These are phyloP conservation scores for Palythoa grandiflora DNA, from an alignment of 92 coral and sea anemone genomes.

Conservation along the genomic window DNA sequence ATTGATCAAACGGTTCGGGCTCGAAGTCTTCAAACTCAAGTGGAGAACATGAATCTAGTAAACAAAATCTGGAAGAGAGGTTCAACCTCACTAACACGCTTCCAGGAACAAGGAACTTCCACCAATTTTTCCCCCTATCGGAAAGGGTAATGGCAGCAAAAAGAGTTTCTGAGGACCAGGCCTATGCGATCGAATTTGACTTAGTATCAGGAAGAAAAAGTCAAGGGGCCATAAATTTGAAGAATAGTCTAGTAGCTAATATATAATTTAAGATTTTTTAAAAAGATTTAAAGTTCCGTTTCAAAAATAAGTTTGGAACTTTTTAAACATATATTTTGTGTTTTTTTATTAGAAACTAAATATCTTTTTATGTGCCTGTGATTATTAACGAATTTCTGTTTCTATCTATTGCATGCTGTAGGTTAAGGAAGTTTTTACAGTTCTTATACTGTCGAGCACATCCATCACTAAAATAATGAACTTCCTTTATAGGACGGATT, in stretches of 20 bases:
- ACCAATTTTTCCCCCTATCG: conserved; percentile 50
- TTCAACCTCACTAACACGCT: conserved; percentile 18
- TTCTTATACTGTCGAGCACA: conserved; percentile 25
- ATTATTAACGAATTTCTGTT: too few relatives aligned
- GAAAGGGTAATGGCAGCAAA: conserved; percentile 53
- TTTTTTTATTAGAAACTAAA: too few relatives aligned
- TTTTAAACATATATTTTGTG: too few relatives aligned
- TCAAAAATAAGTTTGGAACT: too few relatives aligned
- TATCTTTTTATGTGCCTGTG: too few relatives aligned
- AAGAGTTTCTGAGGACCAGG: conserved; percentile 34
- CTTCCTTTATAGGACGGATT: conserved; percentile 23
- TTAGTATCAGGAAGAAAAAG: conserved; percentile 44
- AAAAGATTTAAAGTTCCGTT: too few relatives aligned
- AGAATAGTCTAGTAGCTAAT: too few relatives aligned
- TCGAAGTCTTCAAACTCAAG: not conserved
- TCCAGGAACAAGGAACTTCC: conserved; percentile 50
- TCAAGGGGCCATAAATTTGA: not conserved
- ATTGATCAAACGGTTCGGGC: too few relatives aligned
- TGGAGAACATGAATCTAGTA: conserved; percentile 6
- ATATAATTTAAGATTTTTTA: too few relatives aligned
- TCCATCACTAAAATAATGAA: conserved; percentile 21
- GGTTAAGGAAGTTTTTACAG: not conserved
- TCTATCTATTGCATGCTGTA: not conserved
- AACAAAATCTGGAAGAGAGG: conserved; percentile 33
- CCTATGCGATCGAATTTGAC: conserved; percentile 46